Conservation (phyloP, 2,888 invertebrate genomes). For the Plagodis dolabraria region DNA sequence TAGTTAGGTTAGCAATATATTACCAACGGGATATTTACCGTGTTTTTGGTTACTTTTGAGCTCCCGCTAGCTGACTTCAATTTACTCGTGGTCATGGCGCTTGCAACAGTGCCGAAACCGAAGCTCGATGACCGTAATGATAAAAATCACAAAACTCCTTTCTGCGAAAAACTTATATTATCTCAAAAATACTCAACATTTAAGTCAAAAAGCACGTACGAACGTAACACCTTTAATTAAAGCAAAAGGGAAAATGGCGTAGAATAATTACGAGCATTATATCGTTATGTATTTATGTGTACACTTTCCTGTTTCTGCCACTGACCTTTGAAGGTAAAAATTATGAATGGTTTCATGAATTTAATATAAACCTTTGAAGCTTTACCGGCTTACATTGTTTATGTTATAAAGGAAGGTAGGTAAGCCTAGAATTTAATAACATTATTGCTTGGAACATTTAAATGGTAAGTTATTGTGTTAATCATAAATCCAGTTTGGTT, state of each 20-base stretch:
- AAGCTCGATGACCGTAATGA: too few relatives aligned
- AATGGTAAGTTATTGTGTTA: constrained; percentile 14
- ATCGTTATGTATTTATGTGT: constrained; percentile 4
- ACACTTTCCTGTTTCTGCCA: constrained; percentile 22
- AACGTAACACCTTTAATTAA: not conserved
- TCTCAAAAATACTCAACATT: too few relatives aligned
- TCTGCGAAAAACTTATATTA: too few relatives aligned
- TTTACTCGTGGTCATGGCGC: too few relatives aligned
- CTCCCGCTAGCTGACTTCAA: too few relatives aligned
- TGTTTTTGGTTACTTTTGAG: too few relatives aligned
- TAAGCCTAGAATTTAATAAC: constrained; percentile 23
- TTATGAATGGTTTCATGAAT: constrained; percentile 25
- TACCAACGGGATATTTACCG: too few relatives aligned
- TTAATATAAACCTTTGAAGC: constrained; percentile 24
- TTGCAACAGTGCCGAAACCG: too few relatives aligned
- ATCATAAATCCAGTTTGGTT: constrained; percentile 8
- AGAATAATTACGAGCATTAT: constrained; percentile 4
- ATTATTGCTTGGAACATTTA: constrained; percentile 18
- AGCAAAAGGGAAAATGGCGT: not conserved
- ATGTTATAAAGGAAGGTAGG: constrained; percentile 14
- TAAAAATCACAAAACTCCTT: too few relatives aligned
- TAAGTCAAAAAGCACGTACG: too few relatives aligned
- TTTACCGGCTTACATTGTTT: constrained; percentile 23
- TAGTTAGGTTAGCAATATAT: too few relatives aligned
- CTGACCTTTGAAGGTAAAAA: constrained; percentile 22